These are phyloP conservation scores for Aphelenchoides bicaudatus DNA, from an alignment of 2,888 invertebrate genomes.

Conservation along the genomic window DNA sequence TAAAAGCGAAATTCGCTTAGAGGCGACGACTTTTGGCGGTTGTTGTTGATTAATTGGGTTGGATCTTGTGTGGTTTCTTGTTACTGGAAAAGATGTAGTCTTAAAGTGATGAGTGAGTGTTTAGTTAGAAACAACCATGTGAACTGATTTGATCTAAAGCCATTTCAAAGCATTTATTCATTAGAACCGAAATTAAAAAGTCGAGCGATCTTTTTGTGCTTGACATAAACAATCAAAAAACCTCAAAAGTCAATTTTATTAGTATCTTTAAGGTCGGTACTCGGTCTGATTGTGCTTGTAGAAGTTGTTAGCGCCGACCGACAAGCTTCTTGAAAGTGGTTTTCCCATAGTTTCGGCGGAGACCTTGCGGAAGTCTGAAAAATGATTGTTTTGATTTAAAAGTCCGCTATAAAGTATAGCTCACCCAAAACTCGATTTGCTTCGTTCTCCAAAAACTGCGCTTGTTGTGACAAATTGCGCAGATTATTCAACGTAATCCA, in stretches of 20 bases:
- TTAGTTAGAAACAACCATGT: neutral
- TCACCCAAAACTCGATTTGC: slow-evolving; percentile 33
- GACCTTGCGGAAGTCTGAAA: slow-evolving; percentile 30
- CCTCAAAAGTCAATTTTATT: neutral
- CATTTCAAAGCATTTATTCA: no score
- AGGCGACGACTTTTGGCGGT: no score
- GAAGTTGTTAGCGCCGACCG: slow-evolving; percentile 7
- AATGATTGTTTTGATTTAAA: no score
- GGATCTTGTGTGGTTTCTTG: no score
- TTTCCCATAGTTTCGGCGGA: slow-evolving; percentile 6
- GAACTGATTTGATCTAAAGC: no score
- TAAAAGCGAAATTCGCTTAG: no score
- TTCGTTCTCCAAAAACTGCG: slow-evolving; percentile 37
- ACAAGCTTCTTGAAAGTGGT: slow-evolving; percentile 9
- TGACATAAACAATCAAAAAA: neutral
- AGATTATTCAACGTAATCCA: slow-evolving; percentile 51
- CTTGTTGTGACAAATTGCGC: slow-evolving; percentile 36
- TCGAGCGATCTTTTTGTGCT: no score
- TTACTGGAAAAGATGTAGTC: no score
- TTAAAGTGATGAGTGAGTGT: no score
- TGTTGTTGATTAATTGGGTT: no score
- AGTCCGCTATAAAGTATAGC: no score
- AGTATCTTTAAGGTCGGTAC: slow-evolving; percentile 13
- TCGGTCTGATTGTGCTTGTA: slow-evolving; percentile 19
- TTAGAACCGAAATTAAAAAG: no score